Evolutionary conservation across 2,113 vertebrate genomes (phyloP), one percentile per base, ranked within the genome.

Genomic region (Anguilla rostrata): DNA sequence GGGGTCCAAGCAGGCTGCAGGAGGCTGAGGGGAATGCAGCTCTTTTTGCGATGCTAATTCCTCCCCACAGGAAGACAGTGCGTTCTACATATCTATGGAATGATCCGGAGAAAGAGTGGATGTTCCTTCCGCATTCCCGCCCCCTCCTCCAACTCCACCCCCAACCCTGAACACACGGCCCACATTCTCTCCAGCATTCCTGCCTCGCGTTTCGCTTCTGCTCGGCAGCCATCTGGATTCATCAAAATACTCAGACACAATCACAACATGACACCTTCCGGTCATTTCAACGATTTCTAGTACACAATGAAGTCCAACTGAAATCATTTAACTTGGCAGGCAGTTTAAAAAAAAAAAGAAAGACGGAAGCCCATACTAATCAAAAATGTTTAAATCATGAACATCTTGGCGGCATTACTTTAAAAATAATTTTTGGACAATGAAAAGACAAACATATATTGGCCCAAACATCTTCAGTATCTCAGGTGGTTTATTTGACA

Each of bases 1-100:
- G 92, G 49, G 88, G 86, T 90, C 89, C 66, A 40, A 53, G 85
- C 29, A 12, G 86, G 86, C 88, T 83, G 79, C 80, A 86, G 82
- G 85, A 86, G 71, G 86, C 79, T 29, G 46, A 26, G 5, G 83
- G 79, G 75, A 86, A 90, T 87, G 87, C 87, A 20, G 16, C 39
- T n/a, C 71, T 86, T 85, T 89, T 87, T 91, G 89, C 87, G 22
- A 91, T 91, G 91, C 87, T 91, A 91, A 91, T 90, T 87, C 39
- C 5, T 88, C 91, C 88, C 91, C 82, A 86, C 89, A 90, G 91
- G 91, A 91, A 89, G 87, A 85, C 85, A 56, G 57, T 53, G 78
- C 71, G 87, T 86, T 86, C 88, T 91, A 91, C 89, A 91, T 91
- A 87, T 91, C 88, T 88, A 91, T 86, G 89, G 87, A 84, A 81